Evolutionary conservation across 2,797 vertebrate species (phyloP).

Genomic region (Arrhamphus sclerolepis): DNA sequence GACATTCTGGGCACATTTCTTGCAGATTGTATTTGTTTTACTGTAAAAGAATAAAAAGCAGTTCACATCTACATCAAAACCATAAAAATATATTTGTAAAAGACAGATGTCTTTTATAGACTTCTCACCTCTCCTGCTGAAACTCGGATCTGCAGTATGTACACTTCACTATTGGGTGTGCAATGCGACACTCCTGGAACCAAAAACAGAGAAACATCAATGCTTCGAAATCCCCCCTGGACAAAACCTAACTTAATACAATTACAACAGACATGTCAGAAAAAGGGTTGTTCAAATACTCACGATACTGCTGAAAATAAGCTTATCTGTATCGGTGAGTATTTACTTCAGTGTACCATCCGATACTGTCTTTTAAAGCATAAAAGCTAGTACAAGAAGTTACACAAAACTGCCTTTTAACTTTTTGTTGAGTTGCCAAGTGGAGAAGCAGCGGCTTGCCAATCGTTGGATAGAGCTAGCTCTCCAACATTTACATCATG

Average conservation of each 20-base stretch:
- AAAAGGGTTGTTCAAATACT: not conserved
- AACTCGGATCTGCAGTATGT: slow-evolving; percentile 98
- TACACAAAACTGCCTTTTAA: no score
- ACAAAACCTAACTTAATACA: not conserved
- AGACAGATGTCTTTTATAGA: not conserved
- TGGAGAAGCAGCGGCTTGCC: no score
- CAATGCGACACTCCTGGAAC: slow-evolving; percentile 94
- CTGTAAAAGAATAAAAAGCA: slow-evolving; percentile 69
- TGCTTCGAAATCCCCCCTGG: not conserved
- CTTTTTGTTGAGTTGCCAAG: no score
- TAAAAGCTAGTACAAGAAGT: no score
- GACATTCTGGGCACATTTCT: slow-evolving; percentile 99
- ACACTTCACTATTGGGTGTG: slow-evolving; percentile 97
- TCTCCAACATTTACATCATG: no score
- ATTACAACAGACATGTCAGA: not conserved
- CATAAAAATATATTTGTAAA: not conserved
- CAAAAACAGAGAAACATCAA: slow-evolving; percentile 51
- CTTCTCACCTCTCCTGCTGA: slow-evolving; percentile 93
- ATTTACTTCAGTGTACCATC: no score
- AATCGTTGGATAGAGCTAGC: no score
- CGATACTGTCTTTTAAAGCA: no score
- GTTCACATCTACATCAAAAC: not conserved
- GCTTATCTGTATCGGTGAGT: no score
- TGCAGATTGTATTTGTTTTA: slow-evolving; percentile 99
- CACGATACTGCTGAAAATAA: no score